Evolutionary conservation across 2,888 invertebrate genomes (phyloP).

Genomic region (Epiblema foenella): DNA sequence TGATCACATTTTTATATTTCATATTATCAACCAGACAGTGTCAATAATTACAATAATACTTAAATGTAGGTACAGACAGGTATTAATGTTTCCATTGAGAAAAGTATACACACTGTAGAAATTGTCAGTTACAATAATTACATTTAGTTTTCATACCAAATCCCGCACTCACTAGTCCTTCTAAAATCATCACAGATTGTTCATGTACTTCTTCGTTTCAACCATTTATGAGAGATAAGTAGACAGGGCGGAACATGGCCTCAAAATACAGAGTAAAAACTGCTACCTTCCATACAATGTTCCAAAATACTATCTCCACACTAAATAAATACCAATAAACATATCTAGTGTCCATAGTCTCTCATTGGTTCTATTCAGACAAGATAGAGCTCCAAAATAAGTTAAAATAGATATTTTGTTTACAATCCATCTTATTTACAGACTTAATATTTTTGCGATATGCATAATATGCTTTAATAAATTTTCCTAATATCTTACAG

Average conservation of each 20-base stretch:
- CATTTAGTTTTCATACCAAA: slow-evolving; percentile 63
- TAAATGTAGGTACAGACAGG: slow-evolving; percentile 77
- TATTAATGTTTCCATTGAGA: slow-evolving; percentile 71
- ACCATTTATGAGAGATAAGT: slow-evolving; percentile 60
- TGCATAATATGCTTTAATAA: slow-evolving; percentile 71
- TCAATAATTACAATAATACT: slow-evolving; percentile 83
- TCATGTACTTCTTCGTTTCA: slow-evolving; percentile 78
- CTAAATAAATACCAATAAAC: slow-evolving; percentile 56
- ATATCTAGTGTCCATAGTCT: slow-evolving; percentile 44
- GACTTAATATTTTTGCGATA: slow-evolving; percentile 70
- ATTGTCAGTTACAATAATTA: slow-evolving; percentile 64
- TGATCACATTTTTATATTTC: slow-evolving; percentile 78
- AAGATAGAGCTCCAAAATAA: slow-evolving; percentile 62
- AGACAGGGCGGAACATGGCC: slow-evolving; percentile 67
- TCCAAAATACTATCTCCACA: slow-evolving; percentile 61
- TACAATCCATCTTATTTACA: slow-evolving; percentile 73
- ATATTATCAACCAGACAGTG: slow-evolving; percentile 79
- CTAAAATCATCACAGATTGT: slow-evolving; percentile 81
- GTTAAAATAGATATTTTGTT: slow-evolving; percentile 65
- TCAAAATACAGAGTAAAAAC: slow-evolving; percentile 49
- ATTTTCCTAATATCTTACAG: slow-evolving; percentile 70
- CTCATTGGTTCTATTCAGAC: slow-evolving; percentile 52
- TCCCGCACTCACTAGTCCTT: slow-evolving; percentile 67
- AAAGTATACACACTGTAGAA: slow-evolving; percentile 65
- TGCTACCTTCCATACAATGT: slow-evolving; percentile 44